These are phyloP conservation scores for Sinocyclocheilus maitianheensis DNA, from an alignment of 2,113 vertebrate genomes.

Conservation along the genomic window DNA sequence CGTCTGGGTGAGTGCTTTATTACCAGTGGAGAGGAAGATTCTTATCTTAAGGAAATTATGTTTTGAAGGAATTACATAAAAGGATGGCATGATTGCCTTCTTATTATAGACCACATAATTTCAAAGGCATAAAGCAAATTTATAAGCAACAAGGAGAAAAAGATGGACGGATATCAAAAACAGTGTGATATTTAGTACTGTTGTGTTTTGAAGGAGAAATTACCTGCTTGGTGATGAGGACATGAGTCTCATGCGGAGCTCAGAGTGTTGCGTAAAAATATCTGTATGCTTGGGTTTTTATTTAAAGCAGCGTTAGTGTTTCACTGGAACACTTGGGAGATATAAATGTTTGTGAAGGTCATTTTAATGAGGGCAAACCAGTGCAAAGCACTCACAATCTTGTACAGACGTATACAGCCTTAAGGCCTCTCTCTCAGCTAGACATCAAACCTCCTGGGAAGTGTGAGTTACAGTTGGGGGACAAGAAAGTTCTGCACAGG, in stretches of 20 bases:
- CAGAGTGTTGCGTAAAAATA: neutral
- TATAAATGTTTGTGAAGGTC: constrained; percentile 32
- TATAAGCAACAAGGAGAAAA: neutral
- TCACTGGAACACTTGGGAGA: neutral
- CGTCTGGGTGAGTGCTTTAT: constrained; percentile 80
- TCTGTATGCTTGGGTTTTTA: neutral
- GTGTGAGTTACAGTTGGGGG: neutral
- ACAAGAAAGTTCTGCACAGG: constrained; percentile 4
- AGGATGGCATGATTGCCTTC: neutral
- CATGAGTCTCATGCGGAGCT: neutral
- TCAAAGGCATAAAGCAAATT: constrained; percentile 13
- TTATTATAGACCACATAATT: constrained; percentile 8
- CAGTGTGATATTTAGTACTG: constrained; percentile 14
- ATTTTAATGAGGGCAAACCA: constrained; percentile 31
- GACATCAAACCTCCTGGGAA: constrained; percentile 20
- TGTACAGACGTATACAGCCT: constrained; percentile 6
- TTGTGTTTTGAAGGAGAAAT: constrained; percentile 13
- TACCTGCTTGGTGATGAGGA: neutral
- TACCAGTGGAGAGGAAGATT: neutral
- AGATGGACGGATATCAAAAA: neutral
- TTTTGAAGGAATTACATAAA: constrained; percentile 11
- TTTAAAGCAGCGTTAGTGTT: constrained; percentile 16
- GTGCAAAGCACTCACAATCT: neutral
- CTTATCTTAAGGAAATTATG: neutral
- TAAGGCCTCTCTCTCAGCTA: constrained; percentile 36